A percentile compares a stretch with the other conserved stretches of the same genome.
Evolutionary conservation across 2,797 vertebrate species (phyloP).

Genomic region (Parotocinclus haroldoi): DNA sequence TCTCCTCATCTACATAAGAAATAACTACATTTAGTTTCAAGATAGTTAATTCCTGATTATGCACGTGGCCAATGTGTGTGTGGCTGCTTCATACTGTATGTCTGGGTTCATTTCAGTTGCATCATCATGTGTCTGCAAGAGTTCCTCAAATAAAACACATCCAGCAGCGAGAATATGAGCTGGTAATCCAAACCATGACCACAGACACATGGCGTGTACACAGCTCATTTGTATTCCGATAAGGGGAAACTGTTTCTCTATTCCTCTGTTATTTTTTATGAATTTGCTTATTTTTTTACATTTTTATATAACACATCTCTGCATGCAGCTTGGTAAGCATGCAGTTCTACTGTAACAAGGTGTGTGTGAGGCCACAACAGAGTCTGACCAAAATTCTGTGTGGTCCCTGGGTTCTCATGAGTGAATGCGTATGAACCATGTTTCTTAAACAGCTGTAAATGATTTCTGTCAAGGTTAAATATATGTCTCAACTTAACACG

Average conservation of each 20-base stretch:
- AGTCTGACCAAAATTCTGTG: slow-evolving; percentile 40
- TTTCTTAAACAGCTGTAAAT: slow-evolving; percentile 13
- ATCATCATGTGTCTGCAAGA: slow-evolving; percentile 38
- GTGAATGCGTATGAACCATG: neutral
- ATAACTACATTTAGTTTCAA: slow-evolving; percentile 9
- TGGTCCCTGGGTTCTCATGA: slow-evolving; percentile 22
- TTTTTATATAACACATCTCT: no score
- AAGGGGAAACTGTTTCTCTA: neutral
- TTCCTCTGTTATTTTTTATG: slow-evolving; percentile 1
- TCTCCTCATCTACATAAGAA: slow-evolving; percentile 76
- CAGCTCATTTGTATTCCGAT: neutral
- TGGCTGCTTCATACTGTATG: slow-evolving; percentile 19
- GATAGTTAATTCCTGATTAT: neutral
- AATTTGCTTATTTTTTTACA: no score
- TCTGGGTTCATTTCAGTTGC: slow-evolving; percentile 44
- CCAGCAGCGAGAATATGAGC: slow-evolving; percentile 22
- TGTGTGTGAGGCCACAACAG: slow-evolving; percentile 18
- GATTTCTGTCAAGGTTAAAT: slow-evolving; percentile 19
- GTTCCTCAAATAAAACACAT: slow-evolving; percentile 25
- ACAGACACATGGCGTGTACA: no score
- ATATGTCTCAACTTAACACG: slow-evolving; percentile 12
- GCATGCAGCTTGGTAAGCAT: slow-evolving; percentile 13
- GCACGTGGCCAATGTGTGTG: slow-evolving; percentile 1
- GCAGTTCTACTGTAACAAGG: slow-evolving; percentile 35
- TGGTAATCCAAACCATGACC: slow-evolving; percentile 35